Evolutionary conservation across 2,797 vertebrate species (phyloP).

Genomic region (Anas capensis): DNA sequence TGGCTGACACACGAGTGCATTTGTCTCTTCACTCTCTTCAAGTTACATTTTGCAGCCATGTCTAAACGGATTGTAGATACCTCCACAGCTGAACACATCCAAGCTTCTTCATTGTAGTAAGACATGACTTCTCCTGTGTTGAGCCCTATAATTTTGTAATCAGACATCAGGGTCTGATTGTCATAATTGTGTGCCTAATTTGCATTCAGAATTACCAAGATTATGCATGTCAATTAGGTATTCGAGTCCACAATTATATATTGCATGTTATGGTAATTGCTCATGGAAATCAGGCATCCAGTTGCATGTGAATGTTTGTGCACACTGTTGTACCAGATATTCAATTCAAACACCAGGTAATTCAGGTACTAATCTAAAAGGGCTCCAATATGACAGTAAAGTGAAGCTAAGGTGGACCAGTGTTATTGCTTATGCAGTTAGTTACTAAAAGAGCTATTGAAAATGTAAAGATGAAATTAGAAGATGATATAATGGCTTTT

Average conservation of each 20-base stretch:
- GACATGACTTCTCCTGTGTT: not conserved
- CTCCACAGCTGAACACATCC: not conserved
- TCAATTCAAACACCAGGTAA: not conserved
- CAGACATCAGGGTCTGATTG: slow-evolving; percentile 60
- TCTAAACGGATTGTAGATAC: not conserved
- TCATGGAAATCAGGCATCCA: not conserved
- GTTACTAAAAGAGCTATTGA: not conserved
- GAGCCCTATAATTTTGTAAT: slow-evolving; percentile 59
- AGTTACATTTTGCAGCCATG: not conserved
- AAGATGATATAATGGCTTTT: not conserved
- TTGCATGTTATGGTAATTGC: slow-evolving; percentile 24
- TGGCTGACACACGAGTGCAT: not conserved
- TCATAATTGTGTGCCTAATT: slow-evolving; percentile 56
- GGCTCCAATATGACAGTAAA: not conserved
- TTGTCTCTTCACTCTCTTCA: not conserved
- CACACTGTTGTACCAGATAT: not conserved
- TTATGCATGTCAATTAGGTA: slow-evolving; percentile 49
- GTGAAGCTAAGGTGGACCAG: not conserved
- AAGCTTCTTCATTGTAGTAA: not conserved
- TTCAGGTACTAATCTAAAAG: not conserved
- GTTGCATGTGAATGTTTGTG: not conserved
- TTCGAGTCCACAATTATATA: slow-evolving; percentile 52
- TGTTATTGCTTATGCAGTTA: not conserved
- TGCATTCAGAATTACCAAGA: slow-evolving; percentile 50
- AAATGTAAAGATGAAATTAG: not conserved